These are phyloP conservation scores for Sphyrna mokarran DNA, from an alignment of 2,113 vertebrate genomes.

Conservation along the genomic window DNA sequence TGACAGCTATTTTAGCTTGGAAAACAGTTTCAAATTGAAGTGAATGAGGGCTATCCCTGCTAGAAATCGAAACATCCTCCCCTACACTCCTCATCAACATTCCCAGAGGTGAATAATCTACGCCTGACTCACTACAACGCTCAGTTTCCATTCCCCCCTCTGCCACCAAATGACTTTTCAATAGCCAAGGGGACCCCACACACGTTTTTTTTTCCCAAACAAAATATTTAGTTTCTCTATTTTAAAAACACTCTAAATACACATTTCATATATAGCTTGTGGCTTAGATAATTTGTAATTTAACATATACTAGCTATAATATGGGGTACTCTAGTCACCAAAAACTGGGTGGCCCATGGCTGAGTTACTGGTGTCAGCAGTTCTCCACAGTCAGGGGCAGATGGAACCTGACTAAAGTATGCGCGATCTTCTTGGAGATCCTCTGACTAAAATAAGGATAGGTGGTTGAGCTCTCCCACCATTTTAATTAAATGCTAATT, in stretches of 20 bases:
- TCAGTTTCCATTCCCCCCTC: neutral
- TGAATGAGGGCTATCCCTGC: neutral
- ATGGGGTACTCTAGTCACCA: neutral
- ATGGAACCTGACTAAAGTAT: neutral
- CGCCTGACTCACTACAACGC: neutral
- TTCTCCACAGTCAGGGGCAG: neutral
- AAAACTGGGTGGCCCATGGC: neutral
- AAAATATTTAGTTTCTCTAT: neutral
- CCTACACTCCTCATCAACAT: neutral
- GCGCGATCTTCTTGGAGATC: no score
- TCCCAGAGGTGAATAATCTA: neutral
- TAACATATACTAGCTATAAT: neutral
- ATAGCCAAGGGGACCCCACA: neutral
- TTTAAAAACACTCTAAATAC: neutral
- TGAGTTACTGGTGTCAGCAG: neutral
- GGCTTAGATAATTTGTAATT: neutral
- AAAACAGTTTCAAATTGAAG: neutral
- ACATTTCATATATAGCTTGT: neutral
- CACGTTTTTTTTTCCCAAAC: neutral
- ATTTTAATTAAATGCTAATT: neutral
- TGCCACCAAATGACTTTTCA: neutral
- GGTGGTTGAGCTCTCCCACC: neutral
- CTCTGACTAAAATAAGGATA: neutral
- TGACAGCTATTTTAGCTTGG: neutral
- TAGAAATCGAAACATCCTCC: neutral